These are phyloP conservation scores for Cynopterus sphinx DNA, from an alignment of 2,797 vertebrate species.

Conservation along the genomic window DNA sequence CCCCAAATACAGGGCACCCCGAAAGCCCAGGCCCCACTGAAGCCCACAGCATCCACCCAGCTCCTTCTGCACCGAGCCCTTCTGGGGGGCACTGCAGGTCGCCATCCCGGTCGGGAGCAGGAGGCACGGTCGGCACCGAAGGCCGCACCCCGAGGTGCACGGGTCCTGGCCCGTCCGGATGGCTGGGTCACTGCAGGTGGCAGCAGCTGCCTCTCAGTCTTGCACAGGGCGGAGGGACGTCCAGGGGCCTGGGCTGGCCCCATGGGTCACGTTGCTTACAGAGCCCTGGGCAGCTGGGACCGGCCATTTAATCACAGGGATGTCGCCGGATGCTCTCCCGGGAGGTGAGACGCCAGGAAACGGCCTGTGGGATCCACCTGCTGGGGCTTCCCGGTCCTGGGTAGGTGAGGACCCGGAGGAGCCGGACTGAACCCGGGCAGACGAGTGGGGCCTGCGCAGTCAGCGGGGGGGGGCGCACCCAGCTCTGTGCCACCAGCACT, in stretches of 20 bases:
- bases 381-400: not conserved
- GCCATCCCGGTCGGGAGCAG: not conserved
- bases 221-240: not conserved
- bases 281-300: not conserved
- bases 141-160: not conserved
- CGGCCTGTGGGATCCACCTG: not conserved
- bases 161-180: not conserved
- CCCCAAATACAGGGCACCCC: rapidly evolving
- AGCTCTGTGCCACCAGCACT: rapidly evolving
- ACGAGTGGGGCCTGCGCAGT: rapidly evolving
- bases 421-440: not conserved
- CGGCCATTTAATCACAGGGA: not conserved
- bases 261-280: not conserved
- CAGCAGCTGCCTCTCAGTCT: not conserved
- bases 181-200: not conserved
- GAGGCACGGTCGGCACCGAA: not conserved
- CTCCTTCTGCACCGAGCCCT: not conserved
- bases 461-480: not conserved
- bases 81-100: not conserved
- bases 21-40: not conserved
- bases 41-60: too few relatives aligned
- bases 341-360: not conserved
- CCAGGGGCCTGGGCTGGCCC: not conserved
- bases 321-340: rapidly evolving
- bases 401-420: rapidly evolving